Evolutionary conservation across 1,140 invertebrate species (phyloP).

Genomic region (Drosophila lini): DNA sequence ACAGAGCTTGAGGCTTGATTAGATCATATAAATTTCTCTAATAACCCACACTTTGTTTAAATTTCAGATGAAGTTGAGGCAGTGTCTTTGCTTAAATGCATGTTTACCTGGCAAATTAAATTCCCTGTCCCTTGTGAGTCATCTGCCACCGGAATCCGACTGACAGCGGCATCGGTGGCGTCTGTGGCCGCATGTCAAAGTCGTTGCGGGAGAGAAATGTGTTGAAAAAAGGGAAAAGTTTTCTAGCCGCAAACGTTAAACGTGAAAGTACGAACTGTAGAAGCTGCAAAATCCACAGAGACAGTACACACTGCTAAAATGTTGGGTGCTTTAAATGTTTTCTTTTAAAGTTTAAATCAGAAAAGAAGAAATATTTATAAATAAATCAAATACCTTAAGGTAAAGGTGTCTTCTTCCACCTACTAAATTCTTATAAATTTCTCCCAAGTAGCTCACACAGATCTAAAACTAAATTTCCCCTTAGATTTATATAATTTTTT

Average conservation of each 20-base stretch:
- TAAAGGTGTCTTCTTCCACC: too few species aligned
- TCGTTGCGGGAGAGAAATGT: conserved; percentile 47
- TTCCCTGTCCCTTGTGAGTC: conserved; percentile 51
- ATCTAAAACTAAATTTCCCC: too few species aligned
- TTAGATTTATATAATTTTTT: background rate
- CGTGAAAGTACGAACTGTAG: conserved; percentile 20
- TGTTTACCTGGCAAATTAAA: conserved; percentile 47
- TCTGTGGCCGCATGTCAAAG: conserved; percentile 69
- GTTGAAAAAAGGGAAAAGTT: conserved; percentile 67
- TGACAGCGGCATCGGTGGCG: conserved; percentile 50
- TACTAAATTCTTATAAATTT: background rate
- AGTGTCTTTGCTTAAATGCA: conserved; percentile 5
- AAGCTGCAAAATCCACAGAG: conserved; percentile 17
- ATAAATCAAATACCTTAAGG: too few species aligned
- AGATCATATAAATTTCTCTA: background rate
- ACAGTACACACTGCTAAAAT: background rate
- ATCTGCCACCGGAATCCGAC: conserved; percentile 73
- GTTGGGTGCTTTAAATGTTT: background rate
- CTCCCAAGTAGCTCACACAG: rapidly evolving
- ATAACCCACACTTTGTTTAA: background rate
- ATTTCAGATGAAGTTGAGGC: background rate
- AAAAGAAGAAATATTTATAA: background rate
- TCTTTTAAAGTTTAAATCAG: background rate
- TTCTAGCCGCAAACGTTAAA: conserved; percentile 62
- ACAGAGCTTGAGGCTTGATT: background rate